Conservation (phyloP, 2,113 vertebrate genomes). For the Ochotona princeps region DNA sequence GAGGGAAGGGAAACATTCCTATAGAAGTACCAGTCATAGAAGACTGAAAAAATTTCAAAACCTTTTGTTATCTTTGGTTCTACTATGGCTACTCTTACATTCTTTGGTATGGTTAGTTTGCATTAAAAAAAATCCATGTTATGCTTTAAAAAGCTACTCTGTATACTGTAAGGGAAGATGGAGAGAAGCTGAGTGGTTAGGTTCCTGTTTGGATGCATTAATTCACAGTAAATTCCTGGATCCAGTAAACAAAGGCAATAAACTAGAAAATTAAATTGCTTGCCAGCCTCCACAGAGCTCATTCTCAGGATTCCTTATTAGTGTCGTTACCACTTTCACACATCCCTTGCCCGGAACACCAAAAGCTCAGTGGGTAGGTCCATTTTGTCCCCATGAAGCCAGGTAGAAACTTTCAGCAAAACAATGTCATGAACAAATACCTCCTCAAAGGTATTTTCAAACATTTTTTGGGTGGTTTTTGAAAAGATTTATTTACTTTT, state of each 20-base stretch:
- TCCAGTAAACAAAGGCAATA: neutral
- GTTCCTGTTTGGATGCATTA: neutral
- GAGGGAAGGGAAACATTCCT: neutral
- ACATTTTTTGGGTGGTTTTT: neutral
- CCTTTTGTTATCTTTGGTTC: neutral
- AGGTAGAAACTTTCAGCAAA: neutral
- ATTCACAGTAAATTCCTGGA: neutral
- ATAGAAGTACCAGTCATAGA: neutral
- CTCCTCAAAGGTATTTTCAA: conserved; percentile 14
- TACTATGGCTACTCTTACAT: neutral
- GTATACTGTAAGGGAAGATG: neutral
- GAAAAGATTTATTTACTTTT: too few species aligned
- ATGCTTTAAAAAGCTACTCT: neutral
- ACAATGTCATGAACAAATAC: neutral
- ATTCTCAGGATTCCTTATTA: neutral
- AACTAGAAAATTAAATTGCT: neutral
- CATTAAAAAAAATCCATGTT: neutral
- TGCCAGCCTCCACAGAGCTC: neutral
- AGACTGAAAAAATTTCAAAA: neutral
- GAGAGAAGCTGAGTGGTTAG: neutral
- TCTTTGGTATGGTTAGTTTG: neutral
- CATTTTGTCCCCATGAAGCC: neutral
- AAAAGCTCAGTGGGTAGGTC: neutral
- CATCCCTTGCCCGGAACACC: neutral
- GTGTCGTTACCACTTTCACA: neutral